A percentile compares a stretch with the other conserved stretches of the same genome.
Conservation (phyloP, 2,888 invertebrate species). For the Lumbricus terrestris region DNA sequence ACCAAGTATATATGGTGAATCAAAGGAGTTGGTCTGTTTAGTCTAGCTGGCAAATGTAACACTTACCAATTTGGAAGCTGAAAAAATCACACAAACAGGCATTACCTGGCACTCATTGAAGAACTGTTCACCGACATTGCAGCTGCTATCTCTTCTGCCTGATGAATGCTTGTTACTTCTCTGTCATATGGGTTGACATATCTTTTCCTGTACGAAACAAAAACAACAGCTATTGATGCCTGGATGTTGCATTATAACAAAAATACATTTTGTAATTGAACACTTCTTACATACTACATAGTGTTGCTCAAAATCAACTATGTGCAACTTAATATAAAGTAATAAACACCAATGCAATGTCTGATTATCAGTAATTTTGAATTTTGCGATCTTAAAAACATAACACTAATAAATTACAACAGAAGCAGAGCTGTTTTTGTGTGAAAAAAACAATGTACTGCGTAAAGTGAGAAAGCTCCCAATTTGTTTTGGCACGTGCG, state of each 20-base stretch:
- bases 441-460: too few relatives aligned
- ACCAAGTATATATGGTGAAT: not conserved
- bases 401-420: too few relatives aligned
- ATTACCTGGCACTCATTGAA: conserved; percentile 12
- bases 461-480: too few relatives aligned
- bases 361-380: too few relatives aligned
- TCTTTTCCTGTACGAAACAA: conserved; percentile 29
- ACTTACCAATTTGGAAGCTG: not conserved
- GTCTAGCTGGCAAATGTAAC: not conserved
- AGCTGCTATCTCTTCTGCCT: conserved; percentile 10
- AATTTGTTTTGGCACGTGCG: too few relatives aligned
- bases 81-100: not conserved
- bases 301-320: not conserved
- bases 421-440: too few relatives aligned
- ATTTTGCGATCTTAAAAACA: too few relatives aligned
- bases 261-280: not conserved
- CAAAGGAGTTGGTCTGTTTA: not conserved
- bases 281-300: not conserved
- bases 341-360: too few relatives aligned
- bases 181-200: conserved; percentile 35
- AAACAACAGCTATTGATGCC: not conserved
- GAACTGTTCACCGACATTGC: not conserved
- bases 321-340: too few relatives aligned
- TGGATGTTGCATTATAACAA: not conserved
- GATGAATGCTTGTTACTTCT: conserved; percentile 12